Conservation (phyloP, 92 coral and sea anemone genomes). For the Parazoanthus swiftii region DNA sequence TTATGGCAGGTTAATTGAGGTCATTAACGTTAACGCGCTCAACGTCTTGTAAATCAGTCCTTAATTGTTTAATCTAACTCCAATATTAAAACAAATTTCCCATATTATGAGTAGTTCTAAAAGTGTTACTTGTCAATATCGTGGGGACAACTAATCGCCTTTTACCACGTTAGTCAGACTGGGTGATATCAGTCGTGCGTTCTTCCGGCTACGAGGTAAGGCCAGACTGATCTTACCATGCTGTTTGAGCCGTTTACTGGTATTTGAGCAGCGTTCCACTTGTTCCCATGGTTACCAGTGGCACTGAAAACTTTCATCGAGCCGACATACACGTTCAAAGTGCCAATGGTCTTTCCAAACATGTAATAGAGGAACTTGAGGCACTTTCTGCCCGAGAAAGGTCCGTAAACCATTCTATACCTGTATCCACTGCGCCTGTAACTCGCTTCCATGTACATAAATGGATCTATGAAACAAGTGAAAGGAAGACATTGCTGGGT, state of each 20-base stretch:
- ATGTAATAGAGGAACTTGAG: constrained; percentile 6
- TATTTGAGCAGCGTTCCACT: constrained; percentile 18
- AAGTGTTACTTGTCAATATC: too few species aligned
- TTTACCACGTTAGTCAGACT: too few species aligned
- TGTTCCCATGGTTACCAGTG: background rate
- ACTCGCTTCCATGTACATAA: background rate
- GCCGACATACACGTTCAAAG: background rate
- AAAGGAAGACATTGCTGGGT: background rate
- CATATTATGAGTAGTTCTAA: too few species aligned
- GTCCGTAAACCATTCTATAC: constrained; percentile 9
- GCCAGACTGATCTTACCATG: background rate
- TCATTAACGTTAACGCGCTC: too few species aligned
- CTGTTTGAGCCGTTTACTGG: constrained; percentile 7
- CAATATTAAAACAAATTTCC: too few species aligned
- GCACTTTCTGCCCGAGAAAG: constrained; percentile 23
- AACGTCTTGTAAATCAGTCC: too few species aligned
- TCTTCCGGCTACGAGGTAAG: too few species aligned
- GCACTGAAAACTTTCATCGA: constrained; percentile 5
- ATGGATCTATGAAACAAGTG: background rate
- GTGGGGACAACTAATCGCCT: too few species aligned
- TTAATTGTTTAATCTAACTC: too few species aligned
- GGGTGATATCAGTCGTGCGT: too few species aligned
- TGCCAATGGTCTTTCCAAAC: constrained; percentile 17
- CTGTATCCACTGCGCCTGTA: background rate
- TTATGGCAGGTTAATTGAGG: too few species aligned